Evolutionary conservation across 1,140 invertebrate species (phyloP).

Genomic region (Zaprionus ghesquierei): DNA sequence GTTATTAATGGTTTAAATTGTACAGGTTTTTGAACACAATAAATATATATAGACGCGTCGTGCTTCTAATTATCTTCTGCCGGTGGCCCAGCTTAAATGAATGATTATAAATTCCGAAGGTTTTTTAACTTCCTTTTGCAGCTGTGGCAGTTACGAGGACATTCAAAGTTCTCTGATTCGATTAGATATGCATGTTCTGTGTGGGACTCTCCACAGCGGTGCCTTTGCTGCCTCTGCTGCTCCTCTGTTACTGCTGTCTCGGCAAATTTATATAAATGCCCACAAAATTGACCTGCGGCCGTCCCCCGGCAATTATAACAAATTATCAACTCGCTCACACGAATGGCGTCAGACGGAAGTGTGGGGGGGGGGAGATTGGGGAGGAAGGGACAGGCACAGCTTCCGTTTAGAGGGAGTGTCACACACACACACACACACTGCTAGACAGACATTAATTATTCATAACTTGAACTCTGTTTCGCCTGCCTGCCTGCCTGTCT

Average conservation of each 20-base stretch:
- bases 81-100: background rate
- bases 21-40: too few relatives aligned
- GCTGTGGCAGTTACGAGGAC: background rate
- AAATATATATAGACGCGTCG: too few relatives aligned
- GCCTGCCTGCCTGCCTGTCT: background rate
- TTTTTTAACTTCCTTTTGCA: background rate
- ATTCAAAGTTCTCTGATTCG: background rate
- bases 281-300: slow-evolving; percentile 78
- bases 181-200: slow-evolving; percentile 25
- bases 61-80: background rate
- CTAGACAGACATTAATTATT: slow-evolving; percentile 74
- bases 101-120: background rate
- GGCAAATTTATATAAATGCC: slow-evolving; percentile 75
- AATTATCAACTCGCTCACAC: slow-evolving; percentile 79
- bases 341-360: slow-evolving; percentile 33
- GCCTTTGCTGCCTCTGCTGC: too few relatives aligned
- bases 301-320: slow-evolving; percentile 77
- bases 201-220: slow-evolving; percentile 12
- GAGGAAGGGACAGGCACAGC: slow-evolving; percentile 15
- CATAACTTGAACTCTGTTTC: slow-evolving; percentile 67
- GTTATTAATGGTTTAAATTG: too few relatives aligned
- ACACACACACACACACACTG: slow-evolving; percentile 34
- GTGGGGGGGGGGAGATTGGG: slow-evolving; percentile 32
- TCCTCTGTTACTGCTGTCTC: slow-evolving; percentile 55
- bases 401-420: slow-evolving; percentile 24